These are phyloP conservation scores for Siphamia tubifer DNA, from an alignment of 2,113 vertebrate species.

Conservation along the genomic window DNA sequence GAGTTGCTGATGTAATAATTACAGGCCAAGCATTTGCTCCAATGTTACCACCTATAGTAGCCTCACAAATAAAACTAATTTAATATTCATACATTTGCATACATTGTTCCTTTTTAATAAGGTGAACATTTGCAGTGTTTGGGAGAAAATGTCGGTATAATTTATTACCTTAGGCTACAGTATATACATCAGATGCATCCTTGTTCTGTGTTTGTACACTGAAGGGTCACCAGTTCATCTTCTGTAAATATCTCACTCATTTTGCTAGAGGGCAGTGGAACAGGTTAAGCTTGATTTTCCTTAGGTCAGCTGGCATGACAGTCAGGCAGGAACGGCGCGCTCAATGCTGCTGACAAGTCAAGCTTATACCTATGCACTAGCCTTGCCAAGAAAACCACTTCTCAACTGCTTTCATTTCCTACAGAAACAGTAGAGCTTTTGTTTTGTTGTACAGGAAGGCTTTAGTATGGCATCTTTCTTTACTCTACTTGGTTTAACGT, in stretches of 20 bases:
- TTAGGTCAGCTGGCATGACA: slow-evolving; percentile 63
- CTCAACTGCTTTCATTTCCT: slow-evolving; percentile 57
- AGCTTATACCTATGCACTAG: slow-evolving; percentile 55
- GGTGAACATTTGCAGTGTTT: too few relatives aligned
- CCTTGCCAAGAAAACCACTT: slow-evolving; percentile 54
- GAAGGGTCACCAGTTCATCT: slow-evolving; percentile 31
- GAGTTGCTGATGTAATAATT: too few relatives aligned
- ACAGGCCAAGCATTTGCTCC: too few relatives aligned
- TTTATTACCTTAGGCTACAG: too few relatives aligned
- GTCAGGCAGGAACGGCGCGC: slow-evolving; percentile 45
- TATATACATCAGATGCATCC: not conserved
- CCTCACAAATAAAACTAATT: too few relatives aligned
- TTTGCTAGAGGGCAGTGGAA: slow-evolving; percentile 49
- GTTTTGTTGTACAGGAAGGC: slow-evolving; percentile 48
- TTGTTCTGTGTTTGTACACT: not conserved
- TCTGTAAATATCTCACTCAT: slow-evolving; percentile 31
- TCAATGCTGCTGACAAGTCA: slow-evolving; percentile 64
- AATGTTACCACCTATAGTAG: too few relatives aligned
- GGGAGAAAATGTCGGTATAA: too few relatives aligned
- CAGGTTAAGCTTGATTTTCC: slow-evolving; percentile 72
- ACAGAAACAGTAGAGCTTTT: slow-evolving; percentile 72
- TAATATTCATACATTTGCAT: too few relatives aligned
- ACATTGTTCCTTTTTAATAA: too few relatives aligned
- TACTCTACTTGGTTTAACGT: slow-evolving; percentile 46
- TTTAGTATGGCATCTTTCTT: slow-evolving; percentile 26